A percentile compares a stretch with the other conserved stretches of the same genome.
phyloP scores from a whole-genome alignment of 2,113 vertebrate species.

The Daubentonia madagascariensis region DNA sequence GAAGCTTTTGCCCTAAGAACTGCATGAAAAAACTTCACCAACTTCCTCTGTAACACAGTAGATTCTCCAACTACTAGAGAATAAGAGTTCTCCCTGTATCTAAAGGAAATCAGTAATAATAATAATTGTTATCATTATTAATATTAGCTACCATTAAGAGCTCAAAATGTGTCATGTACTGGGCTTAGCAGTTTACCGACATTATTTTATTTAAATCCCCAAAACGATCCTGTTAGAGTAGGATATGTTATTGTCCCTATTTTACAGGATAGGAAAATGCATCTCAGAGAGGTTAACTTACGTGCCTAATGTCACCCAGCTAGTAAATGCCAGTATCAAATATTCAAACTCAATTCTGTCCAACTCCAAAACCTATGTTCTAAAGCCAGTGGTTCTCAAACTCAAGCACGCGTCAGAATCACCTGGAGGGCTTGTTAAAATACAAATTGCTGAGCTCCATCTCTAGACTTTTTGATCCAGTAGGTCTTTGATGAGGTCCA shows the following conservation, averaged over 20 bases:
- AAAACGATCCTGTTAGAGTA: not conserved
- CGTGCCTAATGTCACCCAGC: not conserved
- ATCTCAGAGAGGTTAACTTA: not conserved
- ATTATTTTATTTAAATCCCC: not conserved
- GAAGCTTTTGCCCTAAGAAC: not conserved
- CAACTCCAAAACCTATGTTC: not conserved
- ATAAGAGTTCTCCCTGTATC: not conserved
- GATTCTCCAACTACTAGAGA: not conserved
- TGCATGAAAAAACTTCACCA: not conserved
- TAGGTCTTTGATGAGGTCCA: not conserved
- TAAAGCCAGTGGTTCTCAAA: not conserved
- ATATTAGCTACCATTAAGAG: not conserved
- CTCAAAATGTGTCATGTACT: not conserved
- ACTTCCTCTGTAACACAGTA: not conserved
- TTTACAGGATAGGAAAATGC: constrained; percentile 13
- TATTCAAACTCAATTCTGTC: not conserved
- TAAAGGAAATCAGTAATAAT: not conserved
- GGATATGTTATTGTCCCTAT: not conserved
- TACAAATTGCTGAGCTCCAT: not conserved
- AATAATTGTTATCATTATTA: not conserved
- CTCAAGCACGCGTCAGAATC: not conserved
- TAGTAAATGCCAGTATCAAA: not conserved
- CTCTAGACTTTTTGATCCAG: not conserved
- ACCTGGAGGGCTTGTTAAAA: not conserved
- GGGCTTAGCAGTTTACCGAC: not conserved